Base-by-base conservation (phyloP, 2,797 vertebrate species). In the Phrynocephalus vlangalii region DNA sequence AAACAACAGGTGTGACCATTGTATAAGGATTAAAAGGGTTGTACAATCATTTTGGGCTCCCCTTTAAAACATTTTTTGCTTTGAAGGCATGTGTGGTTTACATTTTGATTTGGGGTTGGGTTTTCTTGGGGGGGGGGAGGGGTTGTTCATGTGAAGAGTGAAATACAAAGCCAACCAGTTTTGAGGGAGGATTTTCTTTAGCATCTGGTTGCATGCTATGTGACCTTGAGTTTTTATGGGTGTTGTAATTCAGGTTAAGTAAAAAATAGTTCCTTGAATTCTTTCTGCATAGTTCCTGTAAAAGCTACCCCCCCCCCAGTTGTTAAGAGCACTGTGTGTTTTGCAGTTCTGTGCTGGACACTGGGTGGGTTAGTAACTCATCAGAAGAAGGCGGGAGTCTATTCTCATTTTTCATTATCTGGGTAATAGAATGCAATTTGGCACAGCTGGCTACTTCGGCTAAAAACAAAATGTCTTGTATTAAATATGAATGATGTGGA, bases 341-440 rank as follows among this genome's bases (percentile, higher is more conserved):
- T 79, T 86, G 84, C 48, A 85, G 22, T 30, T 72, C 26, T 44
- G 28, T 44, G 18, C 30, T 48, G 70, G 75, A 33, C 28, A 4
- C 79, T 48, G 60, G 48, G 33, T 79, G 50, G 83, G 56, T 60
- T 56, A 52, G 79, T 50, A 79, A 78, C 73, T 75, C 48, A 73
- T 76, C 30, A 71, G 75, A 82, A 79, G 30, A 50, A 77, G 71
- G 86, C 72, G 81, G n/a, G 78, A 77, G 18, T 75, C 60, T 24
- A 68, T 38, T 75, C 80, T 88, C 33, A 30, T 85, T 90, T 90
- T 90, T 73, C 83, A 83, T 90, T 83, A 86, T 77, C 75, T 83
- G 70, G 76, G 56, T 88, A 83, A 88, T 83, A 67, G 80, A 83
- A 79, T 79, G 80, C 84, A 83, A 86, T 90, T 86, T 90, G 89